Conservation (phyloP, 37 sponge, comb jelly and placozoan genomes). For the Dysidea cf. avara region DNA sequence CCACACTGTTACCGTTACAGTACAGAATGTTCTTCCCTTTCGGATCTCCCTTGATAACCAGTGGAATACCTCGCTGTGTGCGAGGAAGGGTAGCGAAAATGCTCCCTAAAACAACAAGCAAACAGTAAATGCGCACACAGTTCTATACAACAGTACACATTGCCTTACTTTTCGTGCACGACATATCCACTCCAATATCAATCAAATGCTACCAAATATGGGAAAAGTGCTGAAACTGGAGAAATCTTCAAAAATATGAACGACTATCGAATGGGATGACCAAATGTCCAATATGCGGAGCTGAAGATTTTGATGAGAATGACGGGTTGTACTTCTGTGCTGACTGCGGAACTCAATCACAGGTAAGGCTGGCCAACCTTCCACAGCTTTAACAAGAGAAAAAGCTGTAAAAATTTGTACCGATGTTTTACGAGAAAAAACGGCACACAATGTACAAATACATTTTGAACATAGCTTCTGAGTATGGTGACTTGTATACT, state of each 20-base stretch:
- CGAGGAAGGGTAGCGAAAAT: slow-evolving; percentile 70
- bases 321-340: slow-evolving; percentile 67
- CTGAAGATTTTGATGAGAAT: slow-evolving; percentile 10
- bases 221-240: too few species aligned
- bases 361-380: slow-evolving; percentile 19
- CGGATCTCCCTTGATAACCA: slow-evolving; percentile 89
- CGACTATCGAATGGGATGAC: background rate
- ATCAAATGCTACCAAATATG: too few species aligned
- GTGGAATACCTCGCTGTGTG: slow-evolving; percentile 63
- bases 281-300: slow-evolving; percentile 62
- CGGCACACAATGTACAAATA: too few species aligned
- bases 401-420: too few species aligned
- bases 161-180: slow-evolving; percentile 37
- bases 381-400: too few species aligned
- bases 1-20: slow-evolving; percentile 81
- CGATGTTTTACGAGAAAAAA: too few species aligned
- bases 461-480: too few species aligned
- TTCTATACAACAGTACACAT: background rate
- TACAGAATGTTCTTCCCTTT: slow-evolving; percentile 95
- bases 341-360: slow-evolving; percentile 87
- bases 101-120: slow-evolving; percentile 36
- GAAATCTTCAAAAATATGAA: too few species aligned
- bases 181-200: slow-evolving; percentile 1
- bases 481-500: too few species aligned
- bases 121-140: background rate